These are phyloP conservation scores for Eupsittula cactorum DNA, from an alignment of 2,113 vertebrate species.

Conservation along the genomic window DNA sequence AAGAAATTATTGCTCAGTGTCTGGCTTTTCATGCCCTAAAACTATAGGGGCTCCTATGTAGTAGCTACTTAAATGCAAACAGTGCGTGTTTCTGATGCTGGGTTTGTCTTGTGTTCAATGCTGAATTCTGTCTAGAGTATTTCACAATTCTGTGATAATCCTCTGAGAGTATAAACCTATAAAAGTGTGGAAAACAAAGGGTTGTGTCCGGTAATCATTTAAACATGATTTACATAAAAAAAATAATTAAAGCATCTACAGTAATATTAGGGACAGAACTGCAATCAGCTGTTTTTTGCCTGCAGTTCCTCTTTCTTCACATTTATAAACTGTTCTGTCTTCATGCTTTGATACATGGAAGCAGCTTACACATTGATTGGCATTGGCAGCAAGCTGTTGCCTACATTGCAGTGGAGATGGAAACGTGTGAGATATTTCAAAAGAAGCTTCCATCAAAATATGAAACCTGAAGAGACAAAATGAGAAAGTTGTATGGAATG, in stretches of 20 bases:
- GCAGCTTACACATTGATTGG: not conserved
- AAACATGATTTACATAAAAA: not conserved
- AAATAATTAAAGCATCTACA: not conserved
- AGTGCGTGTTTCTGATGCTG: not conserved
- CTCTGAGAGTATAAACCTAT: not conserved
- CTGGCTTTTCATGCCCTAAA: not conserved
- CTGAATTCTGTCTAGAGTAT: not conserved
- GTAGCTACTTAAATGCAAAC: not conserved
- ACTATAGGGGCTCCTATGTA: not conserved
- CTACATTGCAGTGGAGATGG: not conserved
- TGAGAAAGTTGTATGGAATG: not conserved
- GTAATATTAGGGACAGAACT: not conserved
- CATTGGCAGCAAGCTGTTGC: slow-evolving; percentile 14
- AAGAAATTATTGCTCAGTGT: not conserved
- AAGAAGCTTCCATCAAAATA: not conserved
- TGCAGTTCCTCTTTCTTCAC: not conserved
- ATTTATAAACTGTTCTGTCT: slow-evolving; percentile 4
- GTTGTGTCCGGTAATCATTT: not conserved
- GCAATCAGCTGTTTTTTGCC: not conserved
- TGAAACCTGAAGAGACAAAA: not conserved
- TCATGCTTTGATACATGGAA: slow-evolving; percentile 1
- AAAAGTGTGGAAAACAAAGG: not conserved
- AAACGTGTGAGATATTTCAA: not conserved
- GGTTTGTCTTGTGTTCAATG: not conserved
- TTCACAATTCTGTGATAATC: slow-evolving; percentile 26